Percentiles rank a stretch among this genome's conserved stretches.
Conservation (phyloP, 1,140 invertebrate genomes). For the Hyles vespertilio region DNA sequence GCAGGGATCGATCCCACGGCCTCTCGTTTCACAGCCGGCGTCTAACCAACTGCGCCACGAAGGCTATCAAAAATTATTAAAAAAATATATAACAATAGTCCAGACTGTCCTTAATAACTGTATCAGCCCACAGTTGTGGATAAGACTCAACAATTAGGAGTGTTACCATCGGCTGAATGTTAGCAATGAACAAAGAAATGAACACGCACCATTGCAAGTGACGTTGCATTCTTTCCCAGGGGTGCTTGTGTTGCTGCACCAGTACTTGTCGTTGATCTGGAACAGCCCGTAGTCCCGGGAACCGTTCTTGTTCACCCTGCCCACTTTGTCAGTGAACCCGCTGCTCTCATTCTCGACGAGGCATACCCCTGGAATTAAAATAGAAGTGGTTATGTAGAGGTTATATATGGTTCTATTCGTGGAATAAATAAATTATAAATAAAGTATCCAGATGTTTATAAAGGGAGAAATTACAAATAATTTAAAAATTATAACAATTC, state of each 20-base stretch:
- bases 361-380: conserved; percentile 70
- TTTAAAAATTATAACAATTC: neutral
- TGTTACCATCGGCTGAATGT: no score
- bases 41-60: no score
- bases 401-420: neutral
- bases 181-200: neutral
- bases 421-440: no score
- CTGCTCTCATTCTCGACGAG: conserved; percentile 75
- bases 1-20: no score
- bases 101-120: no score
- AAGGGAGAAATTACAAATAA: neutral
- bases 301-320: conserved; percentile 69
- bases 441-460: no score
- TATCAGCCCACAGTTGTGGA: no score
- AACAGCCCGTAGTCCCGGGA: conserved; percentile 77
- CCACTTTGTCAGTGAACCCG: conserved; percentile 60
- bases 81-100: no score
- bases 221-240: conserved; percentile 53
- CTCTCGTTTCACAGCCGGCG: no score
- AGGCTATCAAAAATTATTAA: no score
- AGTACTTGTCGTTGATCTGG: conserved; percentile 78
- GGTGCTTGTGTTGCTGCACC: conserved; percentile 61
- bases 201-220: conserved; percentile 38
- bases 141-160: no score
- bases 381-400: conserved; percentile 1